Evolutionary conservation across 2,797 vertebrate species (phyloP), one percentile per base, ranked within the genome.

Genomic region (Mallotus villosus): DNA sequence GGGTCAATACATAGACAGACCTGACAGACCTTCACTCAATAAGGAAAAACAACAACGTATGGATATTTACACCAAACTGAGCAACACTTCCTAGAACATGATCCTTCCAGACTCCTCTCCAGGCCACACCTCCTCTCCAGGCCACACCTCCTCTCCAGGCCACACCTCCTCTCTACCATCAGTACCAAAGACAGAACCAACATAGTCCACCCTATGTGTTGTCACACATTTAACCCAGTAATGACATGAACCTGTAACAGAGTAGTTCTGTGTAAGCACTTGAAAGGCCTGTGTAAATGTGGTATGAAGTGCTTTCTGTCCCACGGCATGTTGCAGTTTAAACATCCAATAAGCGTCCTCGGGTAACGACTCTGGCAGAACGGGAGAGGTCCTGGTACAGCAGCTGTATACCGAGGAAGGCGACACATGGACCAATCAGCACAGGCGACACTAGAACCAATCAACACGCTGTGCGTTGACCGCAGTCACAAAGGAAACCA

Each of bases 281-380:
- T 85, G 82, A 90, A 63, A 86, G 91, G 93, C 92, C 91, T 91
- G 89, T 76, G 79, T 82, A 83, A 88, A 86, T 88, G 81, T 51
- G 49, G 49, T 77, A 91, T 96, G 96, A 98, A 97, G 95, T 97
- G 95, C 95, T 88, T 74, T 68, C 76, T 74, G 73, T 93, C 93
- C 87, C 82, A 60, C 75, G 90, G 83, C 77, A 63, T 89, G 60
- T 90, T 80, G 73, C 75, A 78, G 76, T 92, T 89, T 84, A 91
- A 88, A 89, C 82, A 89, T 91, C 83, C 21, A 85, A 83, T 85
- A 84, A 86, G 78, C 76, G 84, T 90, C 85, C 93, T 94, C 89
- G 95, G 96, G 96, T 95, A 94, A 86, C 82, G 89, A 92, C 91
- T 94, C 91, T 94, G 94, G 94, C 92, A 89, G 89, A 91, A 90